phyloP scores from a whole-genome alignment of 2,113 vertebrate genomes.

The Mystacornis crossleyi region DNA sequence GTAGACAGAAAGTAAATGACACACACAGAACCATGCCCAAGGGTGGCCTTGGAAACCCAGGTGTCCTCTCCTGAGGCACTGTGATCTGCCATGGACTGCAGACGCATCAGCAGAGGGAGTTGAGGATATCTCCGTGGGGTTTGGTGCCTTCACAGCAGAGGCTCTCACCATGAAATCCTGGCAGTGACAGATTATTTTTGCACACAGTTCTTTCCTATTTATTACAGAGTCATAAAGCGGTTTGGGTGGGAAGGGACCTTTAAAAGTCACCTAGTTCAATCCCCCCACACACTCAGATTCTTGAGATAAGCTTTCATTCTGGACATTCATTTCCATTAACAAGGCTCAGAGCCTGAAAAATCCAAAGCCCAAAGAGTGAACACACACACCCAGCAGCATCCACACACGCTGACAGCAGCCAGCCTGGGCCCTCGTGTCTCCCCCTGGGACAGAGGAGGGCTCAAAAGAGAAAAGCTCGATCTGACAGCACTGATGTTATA shows the following conservation, averaged over 20 bases:
- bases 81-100: not conserved
- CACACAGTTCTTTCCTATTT: not conserved
- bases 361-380: not conserved
- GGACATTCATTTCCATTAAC: not conserved
- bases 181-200: not conserved
- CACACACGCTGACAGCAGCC: not conserved
- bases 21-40: fast-evolving
- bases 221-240: not conserved
- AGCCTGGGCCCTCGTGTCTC: not conserved
- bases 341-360: not conserved
- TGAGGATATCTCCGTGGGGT: not conserved
- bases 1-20: fast-evolving
- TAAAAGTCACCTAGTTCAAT: not conserved
- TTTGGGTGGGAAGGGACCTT: not conserved
- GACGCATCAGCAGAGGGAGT: not conserved
- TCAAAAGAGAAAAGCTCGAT: not conserved
- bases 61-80: not conserved
- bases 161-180: not conserved
- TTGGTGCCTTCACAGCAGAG: not conserved
- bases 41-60: not conserved
- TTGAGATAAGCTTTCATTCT: not conserved
- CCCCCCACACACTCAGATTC: too few species aligned
- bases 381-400: not conserved
- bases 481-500: not conserved
- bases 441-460: not conserved